Evolutionary conservation across 2,888 invertebrate genomes (phyloP).

Genomic region (Trissonchulus latispiculum): DNA sequence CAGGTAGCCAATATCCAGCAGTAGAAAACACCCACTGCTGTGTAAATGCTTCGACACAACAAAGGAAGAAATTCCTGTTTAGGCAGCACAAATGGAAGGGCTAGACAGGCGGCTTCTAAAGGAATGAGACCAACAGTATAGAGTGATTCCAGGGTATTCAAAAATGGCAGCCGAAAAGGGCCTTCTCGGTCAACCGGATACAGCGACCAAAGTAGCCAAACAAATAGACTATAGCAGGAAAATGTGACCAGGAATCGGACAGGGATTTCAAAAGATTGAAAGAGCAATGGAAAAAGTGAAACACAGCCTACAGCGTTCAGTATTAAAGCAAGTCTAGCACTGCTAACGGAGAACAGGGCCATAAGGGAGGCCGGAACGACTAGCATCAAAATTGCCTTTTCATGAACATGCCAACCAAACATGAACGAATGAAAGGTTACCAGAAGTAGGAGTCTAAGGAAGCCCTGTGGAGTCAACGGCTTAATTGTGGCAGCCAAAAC

Average conservation of each 20-base stretch:
- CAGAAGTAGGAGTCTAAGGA: slow-evolving; percentile 64
- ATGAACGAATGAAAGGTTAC: slow-evolving; percentile 79
- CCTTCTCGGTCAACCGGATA: slow-evolving; percentile 24
- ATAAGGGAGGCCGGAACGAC: slow-evolving; percentile 82
- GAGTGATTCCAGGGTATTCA: slow-evolving; percentile 53
- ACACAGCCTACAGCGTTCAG: slow-evolving; percentile 71
- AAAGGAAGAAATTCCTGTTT: slow-evolving; percentile 64
- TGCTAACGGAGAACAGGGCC: slow-evolving; percentile 58
- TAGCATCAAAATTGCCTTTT: slow-evolving; percentile 88
- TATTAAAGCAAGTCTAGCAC: slow-evolving; percentile 64
- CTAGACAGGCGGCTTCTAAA: slow-evolving; percentile 59
- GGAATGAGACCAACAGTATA: slow-evolving; percentile 62
- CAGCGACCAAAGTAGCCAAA: slow-evolving; percentile 36
- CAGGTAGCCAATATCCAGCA: slow-evolving; percentile 26
- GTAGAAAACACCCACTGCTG: slow-evolving; percentile 68
- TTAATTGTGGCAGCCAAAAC: slow-evolving; percentile 5
- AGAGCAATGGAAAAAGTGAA: slow-evolving; percentile 79
- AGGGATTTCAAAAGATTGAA: slow-evolving; percentile 52
- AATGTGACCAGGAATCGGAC: slow-evolving; percentile 49
- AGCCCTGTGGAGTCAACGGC: slow-evolving; percentile 38
- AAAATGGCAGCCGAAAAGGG: slow-evolving; percentile 48
- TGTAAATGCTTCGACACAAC: slow-evolving; percentile 84
- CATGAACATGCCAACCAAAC: slow-evolving; percentile 98
- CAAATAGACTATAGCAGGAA: slow-evolving; percentile 62
- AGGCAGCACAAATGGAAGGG: slow-evolving; percentile 27